Conservation (phyloP, 2,888 invertebrate genomes). For the Physocephala rufipes region DNA sequence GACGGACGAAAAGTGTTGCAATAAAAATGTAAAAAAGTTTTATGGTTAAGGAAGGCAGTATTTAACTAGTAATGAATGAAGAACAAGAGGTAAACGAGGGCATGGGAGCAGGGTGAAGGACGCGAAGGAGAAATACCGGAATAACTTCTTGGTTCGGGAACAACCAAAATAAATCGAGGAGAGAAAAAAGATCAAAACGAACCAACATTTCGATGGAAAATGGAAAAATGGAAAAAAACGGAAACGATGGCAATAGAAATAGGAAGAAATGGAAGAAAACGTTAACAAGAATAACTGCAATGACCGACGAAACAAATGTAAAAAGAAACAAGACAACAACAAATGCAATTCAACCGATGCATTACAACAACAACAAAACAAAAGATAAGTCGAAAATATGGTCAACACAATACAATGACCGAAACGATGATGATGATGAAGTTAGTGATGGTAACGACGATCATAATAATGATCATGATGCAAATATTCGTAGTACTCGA, state of each 20-base stretch:
- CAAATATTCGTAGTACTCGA: not conserved
- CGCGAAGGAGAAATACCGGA: not conserved
- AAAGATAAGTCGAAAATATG: not conserved
- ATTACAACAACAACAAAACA: constrained; percentile 8
- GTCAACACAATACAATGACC: not conserved
- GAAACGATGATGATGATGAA: not conserved
- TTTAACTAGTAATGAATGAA: constrained; percentile 39
- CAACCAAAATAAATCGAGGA: constrained; percentile 12
- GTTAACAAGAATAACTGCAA: too few species aligned
- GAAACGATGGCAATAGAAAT: not conserved
- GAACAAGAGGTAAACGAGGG: not conserved
- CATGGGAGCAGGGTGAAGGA: not conserved
- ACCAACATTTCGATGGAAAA: not conserved
- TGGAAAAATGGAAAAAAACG: constrained; percentile 9
- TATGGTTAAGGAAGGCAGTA: constrained; percentile 49
- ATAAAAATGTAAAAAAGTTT: constrained; percentile 51
- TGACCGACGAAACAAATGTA: too few species aligned
- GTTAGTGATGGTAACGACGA: not conserved
- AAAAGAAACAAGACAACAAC: too few species aligned
- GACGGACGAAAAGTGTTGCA: constrained; percentile 41
- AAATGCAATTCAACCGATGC: not conserved
- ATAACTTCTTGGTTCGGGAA: constrained; percentile 2
- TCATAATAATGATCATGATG: not conserved
- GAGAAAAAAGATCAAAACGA: constrained; percentile 12
- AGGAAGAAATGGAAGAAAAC: too few species aligned